Evolutionary conservation across 23 tunicate genomes (phyloP).

Genomic region (Diplosoma virens): DNA sequence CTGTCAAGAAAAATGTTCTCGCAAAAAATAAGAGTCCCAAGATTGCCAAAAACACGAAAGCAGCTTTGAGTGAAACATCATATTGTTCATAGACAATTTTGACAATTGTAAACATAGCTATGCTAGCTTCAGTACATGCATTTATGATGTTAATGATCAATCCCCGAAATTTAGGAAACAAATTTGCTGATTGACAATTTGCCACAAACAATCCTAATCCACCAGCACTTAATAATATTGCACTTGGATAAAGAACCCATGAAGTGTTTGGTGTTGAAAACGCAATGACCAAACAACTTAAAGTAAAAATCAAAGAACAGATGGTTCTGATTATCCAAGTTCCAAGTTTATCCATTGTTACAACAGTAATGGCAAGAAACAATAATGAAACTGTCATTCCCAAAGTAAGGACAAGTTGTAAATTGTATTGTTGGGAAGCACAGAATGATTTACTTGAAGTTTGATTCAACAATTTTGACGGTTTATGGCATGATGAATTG

Average conservation of each 20-base stretch:
- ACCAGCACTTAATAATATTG: not conserved
- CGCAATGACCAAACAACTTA: not conserved
- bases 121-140: not conserved
- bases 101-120: not conserved
- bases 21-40: not conserved
- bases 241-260: not conserved
- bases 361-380: not conserved
- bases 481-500: not conserved
- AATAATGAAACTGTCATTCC: not conserved
- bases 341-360: constrained; percentile 1
- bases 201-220: not conserved
- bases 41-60: not conserved
- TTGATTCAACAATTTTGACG: no score
- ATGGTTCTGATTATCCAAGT: not conserved
- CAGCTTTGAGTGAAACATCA: not conserved
- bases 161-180: constrained; percentile 14
- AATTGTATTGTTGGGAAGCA: constrained; percentile 1
- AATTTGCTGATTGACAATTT: not conserved
- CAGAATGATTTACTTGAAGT: no score
- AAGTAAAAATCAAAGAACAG: not conserved
- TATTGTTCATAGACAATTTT: constrained; percentile 5
- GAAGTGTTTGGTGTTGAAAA: not conserved
- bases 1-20: constrained; percentile 6
- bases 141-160: not conserved
- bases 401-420: not conserved